phyloP scores from a whole-genome alignment of 2,797 vertebrate genomes.

The Acipenser transmontanus region DNA sequence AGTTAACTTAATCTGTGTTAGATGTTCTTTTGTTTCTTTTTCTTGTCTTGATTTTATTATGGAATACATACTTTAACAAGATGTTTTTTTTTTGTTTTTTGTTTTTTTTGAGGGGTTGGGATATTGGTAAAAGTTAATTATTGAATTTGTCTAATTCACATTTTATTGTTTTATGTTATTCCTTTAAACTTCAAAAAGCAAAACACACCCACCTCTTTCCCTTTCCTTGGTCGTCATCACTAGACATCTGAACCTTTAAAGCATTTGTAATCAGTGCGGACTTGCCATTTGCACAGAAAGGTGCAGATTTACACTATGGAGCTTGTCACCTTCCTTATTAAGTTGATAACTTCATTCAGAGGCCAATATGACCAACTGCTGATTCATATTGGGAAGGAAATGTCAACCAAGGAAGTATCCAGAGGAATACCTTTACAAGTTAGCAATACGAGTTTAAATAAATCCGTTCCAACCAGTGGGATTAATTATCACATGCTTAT shows the following conservation, averaged over 20 bases:
- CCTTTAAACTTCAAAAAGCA: too few species aligned
- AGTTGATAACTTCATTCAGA: slow-evolving; percentile 67
- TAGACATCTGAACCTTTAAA: slow-evolving; percentile 19
- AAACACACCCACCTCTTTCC: too few species aligned
- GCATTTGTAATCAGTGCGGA: slow-evolving; percentile 25
- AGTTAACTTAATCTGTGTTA: too few species aligned
- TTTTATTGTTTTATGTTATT: too few species aligned
- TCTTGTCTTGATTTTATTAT: too few species aligned
- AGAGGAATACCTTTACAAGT: slow-evolving; percentile 1
- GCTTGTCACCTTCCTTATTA: slow-evolving; percentile 73
- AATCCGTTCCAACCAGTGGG: slow-evolving; percentile 64
- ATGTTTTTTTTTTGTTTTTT: too few species aligned
- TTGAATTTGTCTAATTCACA: too few species aligned
- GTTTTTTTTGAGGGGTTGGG: too few species aligned
- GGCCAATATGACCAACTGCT: slow-evolving; percentile 68
- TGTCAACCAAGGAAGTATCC: background rate
- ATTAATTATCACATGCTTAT: slow-evolving; percentile 65
- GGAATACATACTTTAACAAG: too few species aligned
- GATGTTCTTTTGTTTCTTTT: too few species aligned
- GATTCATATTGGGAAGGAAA: slow-evolving; percentile 58
- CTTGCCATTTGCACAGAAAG: slow-evolving; percentile 44
- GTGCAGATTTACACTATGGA: slow-evolving; percentile 46
- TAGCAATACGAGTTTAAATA: slow-evolving; percentile 19
- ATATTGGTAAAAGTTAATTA: too few species aligned
- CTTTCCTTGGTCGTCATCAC: background rate